A percentile compares a stretch with the other conserved stretches of the same genome.
phyloP scores from a whole-genome alignment of 1,140 invertebrate species.

The Bradynema listronoti region DNA sequence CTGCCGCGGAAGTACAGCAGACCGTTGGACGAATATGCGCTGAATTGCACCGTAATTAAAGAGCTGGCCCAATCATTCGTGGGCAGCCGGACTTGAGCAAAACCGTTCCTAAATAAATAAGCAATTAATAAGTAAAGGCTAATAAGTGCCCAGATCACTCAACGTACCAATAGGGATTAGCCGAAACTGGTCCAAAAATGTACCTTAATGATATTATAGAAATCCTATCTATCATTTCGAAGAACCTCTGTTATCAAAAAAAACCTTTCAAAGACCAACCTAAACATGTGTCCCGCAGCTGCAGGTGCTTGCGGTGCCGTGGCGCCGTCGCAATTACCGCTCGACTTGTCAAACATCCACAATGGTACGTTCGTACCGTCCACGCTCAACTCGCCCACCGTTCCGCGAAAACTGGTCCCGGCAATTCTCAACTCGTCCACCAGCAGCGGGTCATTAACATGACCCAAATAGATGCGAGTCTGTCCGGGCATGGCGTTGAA shows the following conservation, averaged over 20 bases:
- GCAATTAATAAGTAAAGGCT: conserved; percentile 1
- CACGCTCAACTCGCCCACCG: conserved; percentile 44
- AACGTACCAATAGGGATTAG: background rate
- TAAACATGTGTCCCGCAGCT: conserved; percentile 50
- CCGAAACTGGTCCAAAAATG: background rate
- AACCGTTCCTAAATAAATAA: conserved; percentile 43
- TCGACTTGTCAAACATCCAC: conserved; percentile 43
- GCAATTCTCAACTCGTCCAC: conserved; percentile 39
- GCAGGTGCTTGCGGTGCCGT: conserved; percentile 27
- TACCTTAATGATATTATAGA: background rate
- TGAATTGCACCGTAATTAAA: conserved; percentile 47
- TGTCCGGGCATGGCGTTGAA: conserved; percentile 56
- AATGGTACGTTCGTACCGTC: conserved; percentile 46
- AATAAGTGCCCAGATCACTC: conserved; percentile 10
- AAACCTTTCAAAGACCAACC: conserved; percentile 27
- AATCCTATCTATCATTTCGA: background rate
- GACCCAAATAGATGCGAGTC: conserved; percentile 42
- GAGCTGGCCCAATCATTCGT: conserved; percentile 47
- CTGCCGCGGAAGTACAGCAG: conserved; percentile 57
- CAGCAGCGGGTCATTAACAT: conserved; percentile 17
- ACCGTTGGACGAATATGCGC: conserved; percentile 51
- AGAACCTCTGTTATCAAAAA: conserved; percentile 9
- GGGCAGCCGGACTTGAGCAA: conserved; percentile 45
- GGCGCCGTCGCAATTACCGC: conserved; percentile 50
- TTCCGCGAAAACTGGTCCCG: conserved; percentile 49